These are phyloP conservation scores for Telmatherina bonti DNA, from an alignment of 2,797 vertebrate species.

Conservation along the genomic window DNA sequence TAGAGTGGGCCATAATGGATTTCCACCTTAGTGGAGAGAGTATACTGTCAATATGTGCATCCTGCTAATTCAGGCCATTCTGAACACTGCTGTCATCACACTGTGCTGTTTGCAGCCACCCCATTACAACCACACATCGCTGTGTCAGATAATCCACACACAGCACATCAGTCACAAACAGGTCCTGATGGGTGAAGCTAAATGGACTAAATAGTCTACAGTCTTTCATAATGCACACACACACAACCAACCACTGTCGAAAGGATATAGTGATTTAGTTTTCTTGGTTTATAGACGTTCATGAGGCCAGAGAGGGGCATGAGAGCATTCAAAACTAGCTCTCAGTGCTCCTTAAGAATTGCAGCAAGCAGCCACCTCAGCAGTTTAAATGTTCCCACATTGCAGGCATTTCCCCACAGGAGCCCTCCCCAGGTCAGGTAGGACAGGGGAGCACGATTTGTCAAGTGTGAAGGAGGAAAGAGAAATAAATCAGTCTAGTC, in stretches of 20 bases:
- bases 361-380: slow-evolving; percentile 41
- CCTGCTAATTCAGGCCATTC: slow-evolving; percentile 35
- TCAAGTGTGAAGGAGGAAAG: slow-evolving; percentile 47
- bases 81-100: slow-evolving; percentile 8
- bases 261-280: slow-evolving; percentile 3
- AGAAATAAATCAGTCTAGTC: slow-evolving; percentile 48
- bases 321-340: slow-evolving; percentile 35
- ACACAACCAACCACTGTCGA: slow-evolving; percentile 1
- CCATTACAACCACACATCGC: not conserved
- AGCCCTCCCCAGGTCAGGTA: slow-evolving; percentile 31
- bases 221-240: not conserved
- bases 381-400: slow-evolving; percentile 48
- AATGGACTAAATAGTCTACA: not conserved
- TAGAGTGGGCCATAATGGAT: slow-evolving; percentile 29
- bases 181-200: not conserved
- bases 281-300: slow-evolving; percentile 27
- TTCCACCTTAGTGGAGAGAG: slow-evolving; percentile 18
- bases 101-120: not conserved
- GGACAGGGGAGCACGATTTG: slow-evolving; percentile 31
- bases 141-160: not conserved
- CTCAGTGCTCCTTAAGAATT: slow-evolving; percentile 21
- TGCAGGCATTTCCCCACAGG: slow-evolving; percentile 18
- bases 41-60: slow-evolving; percentile 43
- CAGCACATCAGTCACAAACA: not conserved
- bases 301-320: slow-evolving; percentile 36